Conservation (phyloP, 2,113 vertebrate species). For the Amphiprion ocellaris region DNA sequence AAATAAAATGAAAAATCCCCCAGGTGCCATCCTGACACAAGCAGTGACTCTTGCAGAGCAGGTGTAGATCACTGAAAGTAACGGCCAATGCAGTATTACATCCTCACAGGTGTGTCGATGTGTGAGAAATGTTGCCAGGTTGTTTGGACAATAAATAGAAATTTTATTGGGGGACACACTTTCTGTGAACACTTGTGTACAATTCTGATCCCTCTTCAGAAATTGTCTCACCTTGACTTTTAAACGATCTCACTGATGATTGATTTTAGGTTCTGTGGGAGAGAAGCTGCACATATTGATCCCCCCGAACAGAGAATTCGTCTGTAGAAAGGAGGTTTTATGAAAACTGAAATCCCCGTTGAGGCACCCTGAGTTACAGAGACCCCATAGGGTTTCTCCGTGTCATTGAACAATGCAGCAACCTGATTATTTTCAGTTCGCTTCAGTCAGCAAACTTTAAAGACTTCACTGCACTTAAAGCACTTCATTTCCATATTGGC, state of each 20-base stretch:
- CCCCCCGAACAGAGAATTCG: neutral
- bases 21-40: too few species aligned
- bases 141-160: neutral
- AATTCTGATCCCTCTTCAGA: conserved; percentile 3
- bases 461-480: neutral
- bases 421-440: neutral
- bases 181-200: neutral
- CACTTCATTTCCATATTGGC: conserved; percentile 1
- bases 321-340: conserved; percentile 10
- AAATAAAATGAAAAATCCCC: too few species aligned
- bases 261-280: conserved; percentile 3
- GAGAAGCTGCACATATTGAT: conserved; percentile 26
- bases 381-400: neutral
- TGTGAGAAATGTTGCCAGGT: neutral
- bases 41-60: too few species aligned
- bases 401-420: neutral
- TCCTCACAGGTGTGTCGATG: too few species aligned
- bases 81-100: too few species aligned
- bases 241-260: conserved; percentile 33
- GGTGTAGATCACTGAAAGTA: too few species aligned
- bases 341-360: conserved; percentile 23
- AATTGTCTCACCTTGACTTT: conserved; percentile 23
- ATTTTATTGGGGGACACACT: too few species aligned
- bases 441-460: neutral
- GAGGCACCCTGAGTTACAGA: conserved; percentile 3